Evolutionary conservation across 2,113 vertebrate species (phyloP), one percentile per base, ranked within the genome.

Genomic region (Bostrychus sinensis): DNA sequence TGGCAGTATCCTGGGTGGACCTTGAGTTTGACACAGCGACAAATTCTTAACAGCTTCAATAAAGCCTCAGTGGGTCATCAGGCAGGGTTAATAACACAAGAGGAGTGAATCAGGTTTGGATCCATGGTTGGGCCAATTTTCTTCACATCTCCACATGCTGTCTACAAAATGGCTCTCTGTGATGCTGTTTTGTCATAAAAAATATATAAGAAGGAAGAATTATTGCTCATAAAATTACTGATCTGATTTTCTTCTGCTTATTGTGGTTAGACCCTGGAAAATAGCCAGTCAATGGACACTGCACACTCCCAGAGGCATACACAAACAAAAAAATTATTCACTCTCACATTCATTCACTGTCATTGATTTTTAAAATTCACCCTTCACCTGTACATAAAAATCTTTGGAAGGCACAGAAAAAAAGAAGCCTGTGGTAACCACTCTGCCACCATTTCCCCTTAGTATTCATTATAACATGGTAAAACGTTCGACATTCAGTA

Each of bases 1-100:
- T 51, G 48, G 48, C 22, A 48, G 45, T 12, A 48, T 25, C 22
- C 25, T 7, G 22, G 25, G 48, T 28, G 48, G 25, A 23, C 48
- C 14, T 16, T 28, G 48, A 25, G 14, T 51, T 51, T 51, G 46
- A 51, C 46, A 51, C n/a, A n/a, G n/a, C n/a, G n/a, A n/a, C n/a
- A n/a, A n/a, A n/a, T n/a, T n/a, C n/a, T n/a, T 28, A 51, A 9
- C 5, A 28, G 48, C 26, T 51, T n/a, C 13, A 28, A 16, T 7
- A 28, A 51, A 51, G 23, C 26, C 48, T 51, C 16, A 16, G n/a
- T n/a, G 48, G 48, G 23, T 51, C 48, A 51, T 50, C 1, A 8
- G 23, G 23, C 5, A 22, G 5, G 13, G 45, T 28, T 51, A 14
- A 51, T 28, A 14, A 10, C 28, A 30, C 7, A 28, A 48, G 23